phyloP scores from a whole-genome alignment of 2,797 vertebrate genomes.

The Ara ararauna region DNA sequence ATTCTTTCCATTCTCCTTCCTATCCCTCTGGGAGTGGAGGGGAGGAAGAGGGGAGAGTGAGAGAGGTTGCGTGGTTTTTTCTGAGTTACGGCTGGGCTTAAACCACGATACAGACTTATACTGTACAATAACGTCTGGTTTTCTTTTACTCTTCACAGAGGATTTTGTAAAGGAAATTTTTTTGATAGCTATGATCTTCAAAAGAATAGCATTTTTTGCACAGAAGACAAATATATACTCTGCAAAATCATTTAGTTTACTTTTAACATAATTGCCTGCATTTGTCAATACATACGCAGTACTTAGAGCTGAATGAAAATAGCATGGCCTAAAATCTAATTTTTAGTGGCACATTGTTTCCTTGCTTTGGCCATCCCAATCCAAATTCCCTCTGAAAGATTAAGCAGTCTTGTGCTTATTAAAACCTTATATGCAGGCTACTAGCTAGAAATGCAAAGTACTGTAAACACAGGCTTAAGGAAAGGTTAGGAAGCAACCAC shows the following conservation, averaged over 20 bases:
- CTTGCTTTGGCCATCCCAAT: neutral
- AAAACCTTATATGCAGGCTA: neutral
- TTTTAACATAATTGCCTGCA: neutral
- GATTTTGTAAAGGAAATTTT: neutral
- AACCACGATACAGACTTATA: neutral
- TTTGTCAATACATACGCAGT: neutral
- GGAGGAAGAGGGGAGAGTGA: no score
- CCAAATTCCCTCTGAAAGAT: neutral
- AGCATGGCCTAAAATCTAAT: neutral
- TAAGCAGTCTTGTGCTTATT: neutral
- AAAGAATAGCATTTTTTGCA: neutral
- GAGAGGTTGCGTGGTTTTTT: no score
- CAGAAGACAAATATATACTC: neutral
- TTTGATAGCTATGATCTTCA: neutral
- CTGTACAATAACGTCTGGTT: neutral
- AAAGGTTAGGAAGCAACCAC: neutral
- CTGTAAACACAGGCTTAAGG: neutral
- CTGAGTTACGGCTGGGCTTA: no score
- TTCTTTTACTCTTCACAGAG: neutral
- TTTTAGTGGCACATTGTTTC: neutral
- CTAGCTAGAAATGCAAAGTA: neutral
- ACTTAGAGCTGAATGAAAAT: neutral
- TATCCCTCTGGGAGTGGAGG: no score
- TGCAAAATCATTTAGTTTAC: neutral
- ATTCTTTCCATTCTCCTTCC: no score